Evolutionary conservation across 1,140 invertebrate species (phyloP).

Genomic region (Brachionus paranguensis): DNA sequence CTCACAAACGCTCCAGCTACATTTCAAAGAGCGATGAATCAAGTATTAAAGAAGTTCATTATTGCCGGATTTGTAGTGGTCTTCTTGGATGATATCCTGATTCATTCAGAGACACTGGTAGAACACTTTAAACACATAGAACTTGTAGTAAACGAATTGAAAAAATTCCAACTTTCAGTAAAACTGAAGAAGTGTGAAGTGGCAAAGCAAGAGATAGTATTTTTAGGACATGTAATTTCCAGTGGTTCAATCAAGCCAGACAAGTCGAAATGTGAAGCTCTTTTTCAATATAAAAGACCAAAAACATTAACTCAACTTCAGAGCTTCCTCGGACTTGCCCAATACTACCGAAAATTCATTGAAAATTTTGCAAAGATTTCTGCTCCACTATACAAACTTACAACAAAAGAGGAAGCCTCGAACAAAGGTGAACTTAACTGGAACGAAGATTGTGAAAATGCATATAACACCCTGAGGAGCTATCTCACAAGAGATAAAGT

Average conservation of each 20-base stretch:
- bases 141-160: not conserved
- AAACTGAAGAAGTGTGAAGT: not conserved
- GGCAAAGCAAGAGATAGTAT: not conserved
- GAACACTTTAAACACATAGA: not conserved
- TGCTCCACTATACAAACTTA: too few relatives aligned
- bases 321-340: too few relatives aligned
- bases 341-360: too few relatives aligned
- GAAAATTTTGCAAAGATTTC: too few relatives aligned
- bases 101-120: not conserved
- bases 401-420: too few relatives aligned
- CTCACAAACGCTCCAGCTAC: slow-evolving; percentile 51
- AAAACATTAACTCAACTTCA: not conserved
- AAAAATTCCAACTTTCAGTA: not conserved
- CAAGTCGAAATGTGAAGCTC: not conserved
- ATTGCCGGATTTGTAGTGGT: not conserved
- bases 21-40: slow-evolving; percentile 48
- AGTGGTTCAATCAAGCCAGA: not conserved
- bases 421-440: too few relatives aligned
- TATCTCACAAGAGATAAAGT: too few relatives aligned
- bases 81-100: not conserved
- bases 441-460: too few relatives aligned
- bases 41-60: slow-evolving; percentile 12
- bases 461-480: too few relatives aligned
- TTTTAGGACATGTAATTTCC: not conserved
- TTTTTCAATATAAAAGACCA: not conserved